These are phyloP conservation scores for Laticauda laticaudata DNA, from an alignment of 2,113 vertebrate genomes.

Conservation along the genomic window DNA sequence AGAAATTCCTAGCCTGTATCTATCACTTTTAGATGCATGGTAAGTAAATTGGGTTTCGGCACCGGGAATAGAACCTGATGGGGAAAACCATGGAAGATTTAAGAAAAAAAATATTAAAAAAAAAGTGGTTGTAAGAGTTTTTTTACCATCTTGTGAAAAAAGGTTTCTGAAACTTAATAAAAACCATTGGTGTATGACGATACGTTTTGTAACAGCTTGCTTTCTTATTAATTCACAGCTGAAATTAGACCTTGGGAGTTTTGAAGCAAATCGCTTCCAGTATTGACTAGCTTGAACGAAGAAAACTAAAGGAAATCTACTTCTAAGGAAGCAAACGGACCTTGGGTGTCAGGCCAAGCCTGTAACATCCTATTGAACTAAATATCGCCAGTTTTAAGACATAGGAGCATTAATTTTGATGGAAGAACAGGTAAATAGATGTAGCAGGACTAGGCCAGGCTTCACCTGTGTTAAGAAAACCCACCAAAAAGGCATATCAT, in stretches of 20 bases:
- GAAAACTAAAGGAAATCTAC: neutral
- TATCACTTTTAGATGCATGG: slow-evolving; percentile 88
- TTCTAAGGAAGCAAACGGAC: neutral
- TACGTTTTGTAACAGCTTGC: slow-evolving; percentile 25
- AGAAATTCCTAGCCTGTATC: slow-evolving; percentile 83
- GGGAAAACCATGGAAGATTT: slow-evolving; percentile 69
- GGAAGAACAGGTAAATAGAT: neutral
- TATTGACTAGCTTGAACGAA: neutral
- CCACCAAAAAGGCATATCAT: neutral
- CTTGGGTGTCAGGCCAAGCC: neutral
- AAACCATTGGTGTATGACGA: slow-evolving; percentile 79
- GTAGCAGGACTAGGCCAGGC: neutral
- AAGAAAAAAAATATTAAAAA: slow-evolving; percentile 48
- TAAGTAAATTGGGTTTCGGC: slow-evolving; percentile 73
- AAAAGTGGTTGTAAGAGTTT: slow-evolving; percentile 70
- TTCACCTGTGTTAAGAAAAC: neutral
- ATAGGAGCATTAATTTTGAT: neutral
- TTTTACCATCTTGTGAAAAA: slow-evolving; percentile 71
- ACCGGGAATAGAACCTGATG: slow-evolving; percentile 74
- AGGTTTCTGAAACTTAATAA: slow-evolving; percentile 78
- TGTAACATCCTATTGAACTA: neutral
- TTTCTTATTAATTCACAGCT: neutral
- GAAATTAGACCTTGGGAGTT: neutral
- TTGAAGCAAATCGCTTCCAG: neutral
- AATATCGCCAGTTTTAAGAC: neutral